Conservation (phyloP, 2,888 invertebrate genomes). For the Heliconius ethilla region DNA sequence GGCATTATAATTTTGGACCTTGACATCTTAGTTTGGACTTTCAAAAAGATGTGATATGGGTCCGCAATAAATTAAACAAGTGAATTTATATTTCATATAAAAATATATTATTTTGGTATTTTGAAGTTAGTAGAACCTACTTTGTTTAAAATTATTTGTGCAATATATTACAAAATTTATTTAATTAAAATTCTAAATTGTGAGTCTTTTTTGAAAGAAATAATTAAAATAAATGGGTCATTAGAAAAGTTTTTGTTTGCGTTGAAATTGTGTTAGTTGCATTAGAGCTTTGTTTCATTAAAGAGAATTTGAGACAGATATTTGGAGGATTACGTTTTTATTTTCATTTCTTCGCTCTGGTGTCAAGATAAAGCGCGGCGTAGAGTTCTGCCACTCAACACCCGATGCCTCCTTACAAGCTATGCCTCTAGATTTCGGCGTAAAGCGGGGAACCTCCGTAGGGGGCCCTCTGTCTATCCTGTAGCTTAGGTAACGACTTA, state of each 20-base stretch:
- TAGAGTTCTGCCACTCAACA: too few relatives aligned
- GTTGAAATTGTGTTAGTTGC: not conserved
- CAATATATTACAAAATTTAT: not conserved
- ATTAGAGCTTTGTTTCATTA: too few relatives aligned
- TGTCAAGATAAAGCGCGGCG: too few relatives aligned
- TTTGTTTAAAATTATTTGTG: not conserved
- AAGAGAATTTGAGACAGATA: too few relatives aligned
- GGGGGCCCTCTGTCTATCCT: too few relatives aligned
- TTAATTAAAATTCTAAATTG: not conserved
- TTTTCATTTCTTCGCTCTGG: too few relatives aligned
- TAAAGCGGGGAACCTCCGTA: too few relatives aligned
- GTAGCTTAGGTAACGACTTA: too few relatives aligned
- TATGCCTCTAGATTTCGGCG: too few relatives aligned
- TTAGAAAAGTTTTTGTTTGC: not conserved
- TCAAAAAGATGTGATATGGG: not conserved
- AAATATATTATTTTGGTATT: not conserved
- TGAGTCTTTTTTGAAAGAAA: not conserved
- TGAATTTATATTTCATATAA: not conserved
- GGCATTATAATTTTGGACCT: constrained; percentile 9
- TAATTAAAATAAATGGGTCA: not conserved
- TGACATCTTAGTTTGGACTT: constrained; percentile 4
- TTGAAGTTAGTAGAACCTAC: not conserved
- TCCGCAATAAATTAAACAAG: not conserved
- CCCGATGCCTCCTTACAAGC: too few relatives aligned
- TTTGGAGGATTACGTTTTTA: too few relatives aligned